Evolutionary conservation across 2,888 invertebrate species (phyloP).

Genomic region (Polyploca ridens): DNA sequence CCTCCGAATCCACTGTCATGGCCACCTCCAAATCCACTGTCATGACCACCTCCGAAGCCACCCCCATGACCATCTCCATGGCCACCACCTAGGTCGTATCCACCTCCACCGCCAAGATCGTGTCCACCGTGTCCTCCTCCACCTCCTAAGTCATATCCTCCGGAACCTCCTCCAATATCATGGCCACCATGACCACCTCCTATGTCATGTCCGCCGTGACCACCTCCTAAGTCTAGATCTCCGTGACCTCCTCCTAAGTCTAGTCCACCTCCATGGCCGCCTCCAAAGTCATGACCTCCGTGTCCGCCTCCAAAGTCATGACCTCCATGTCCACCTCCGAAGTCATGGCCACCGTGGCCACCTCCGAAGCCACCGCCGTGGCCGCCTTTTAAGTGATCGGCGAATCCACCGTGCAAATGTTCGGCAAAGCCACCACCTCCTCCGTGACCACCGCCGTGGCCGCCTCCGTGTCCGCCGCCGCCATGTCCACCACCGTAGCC

Average conservation of each 20-base stretch:
- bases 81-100: slow-evolving; percentile 24
- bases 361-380: not conserved
- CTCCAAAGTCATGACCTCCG: slow-evolving; percentile 56
- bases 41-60: slow-evolving; percentile 28
- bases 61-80: slow-evolving; percentile 27
- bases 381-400: slow-evolving; percentile 17
- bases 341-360: too few species aligned
- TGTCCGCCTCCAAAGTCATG: slow-evolving; percentile 41
- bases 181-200: slow-evolving; percentile 60
- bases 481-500: slow-evolving; percentile 24
- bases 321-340: not conserved
- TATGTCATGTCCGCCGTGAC: slow-evolving; percentile 39
- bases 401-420: too few species aligned
- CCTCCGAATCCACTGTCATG: slow-evolving; percentile 23
- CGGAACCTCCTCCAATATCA: slow-evolving; percentile 36
- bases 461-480: slow-evolving; percentile 17
- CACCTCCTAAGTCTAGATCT: slow-evolving; percentile 33
- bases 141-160: slow-evolving; percentile 18
- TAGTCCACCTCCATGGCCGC: slow-evolving; percentile 48
- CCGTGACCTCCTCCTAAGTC: slow-evolving; percentile 47
- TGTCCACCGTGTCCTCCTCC: slow-evolving; percentile 21
- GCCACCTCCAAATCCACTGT: slow-evolving; percentile 33
- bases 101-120: slow-evolving; percentile 26
- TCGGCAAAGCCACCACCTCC: slow-evolving; percentile 18
- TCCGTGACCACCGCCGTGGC: slow-evolving; percentile 24